Evolutionary conservation across 2,113 vertebrate species (phyloP).

Genomic region (Sus scrofa): T2T-Sscrofa CM000826.6:139562501-139563000

Average conservation of each 20-base stretch:
- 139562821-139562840: neutral
- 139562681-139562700: neutral
- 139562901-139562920: constrained; percentile 14
- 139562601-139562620: neutral
- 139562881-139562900: neutral
- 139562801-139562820: neutral
- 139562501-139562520: neutral
- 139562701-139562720: neutral
- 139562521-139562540: neutral
- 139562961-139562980: neutral
- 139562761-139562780: neutral
- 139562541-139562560: neutral
- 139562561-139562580: neutral
- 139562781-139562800: neutral
- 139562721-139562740: neutral
- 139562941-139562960: constrained; percentile 34
- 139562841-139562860: neutral
- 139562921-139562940: neutral
- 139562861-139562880: neutral
- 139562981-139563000: neutral
- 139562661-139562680: no score
- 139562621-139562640: neutral
- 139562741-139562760: neutral
- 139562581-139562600: neutral
- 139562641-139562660: neutral